Percentiles rank a stretch among this genome's conserved stretches.
Conservation (phyloP, 2,888 invertebrate species). For the Drosophila antonietae region DNA sequence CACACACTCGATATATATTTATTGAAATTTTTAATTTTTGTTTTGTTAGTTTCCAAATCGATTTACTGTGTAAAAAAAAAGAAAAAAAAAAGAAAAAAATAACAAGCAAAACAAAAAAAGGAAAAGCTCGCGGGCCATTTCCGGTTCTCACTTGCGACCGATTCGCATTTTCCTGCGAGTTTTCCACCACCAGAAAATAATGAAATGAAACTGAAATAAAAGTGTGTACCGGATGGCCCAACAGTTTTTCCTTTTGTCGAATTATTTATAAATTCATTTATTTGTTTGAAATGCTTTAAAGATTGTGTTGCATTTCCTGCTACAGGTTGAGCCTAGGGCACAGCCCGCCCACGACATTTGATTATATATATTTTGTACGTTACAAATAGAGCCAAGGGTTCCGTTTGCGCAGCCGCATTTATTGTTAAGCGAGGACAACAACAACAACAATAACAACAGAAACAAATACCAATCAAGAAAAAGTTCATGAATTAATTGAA, state of each 20-base stretch:
- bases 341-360: conserved; percentile 27
- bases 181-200: not conserved
- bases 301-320: conserved; percentile 42
- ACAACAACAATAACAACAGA: conserved; percentile 18
- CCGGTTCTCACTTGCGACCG: conserved; percentile 14
- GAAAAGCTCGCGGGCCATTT: not conserved
- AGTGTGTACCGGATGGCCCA: conserved; percentile 11
- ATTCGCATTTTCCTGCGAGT: not conserved
- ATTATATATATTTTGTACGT: conserved; percentile 25
- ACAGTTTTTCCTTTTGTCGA: not conserved
- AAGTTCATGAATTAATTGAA: not conserved
- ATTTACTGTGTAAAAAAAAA: conserved; percentile 33
- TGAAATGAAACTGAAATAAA: conserved; percentile 7
- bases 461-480: conserved; percentile 11
- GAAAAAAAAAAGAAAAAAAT: not conserved
- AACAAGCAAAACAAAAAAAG: not conserved
- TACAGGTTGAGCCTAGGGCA: conserved; percentile 66
- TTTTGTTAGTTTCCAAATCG: conserved; percentile 33
- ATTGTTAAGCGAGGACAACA: conserved; percentile 46
- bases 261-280: not conserved
- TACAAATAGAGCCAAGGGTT: conserved; percentile 53
- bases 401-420: conserved; percentile 66
- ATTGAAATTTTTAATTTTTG: conserved; percentile 29
- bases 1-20: conserved; percentile 9
- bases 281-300: not conserved